phyloP scores from a whole-genome alignment of 2,888 invertebrate species.

The Drosophila buzzatii region DNA sequence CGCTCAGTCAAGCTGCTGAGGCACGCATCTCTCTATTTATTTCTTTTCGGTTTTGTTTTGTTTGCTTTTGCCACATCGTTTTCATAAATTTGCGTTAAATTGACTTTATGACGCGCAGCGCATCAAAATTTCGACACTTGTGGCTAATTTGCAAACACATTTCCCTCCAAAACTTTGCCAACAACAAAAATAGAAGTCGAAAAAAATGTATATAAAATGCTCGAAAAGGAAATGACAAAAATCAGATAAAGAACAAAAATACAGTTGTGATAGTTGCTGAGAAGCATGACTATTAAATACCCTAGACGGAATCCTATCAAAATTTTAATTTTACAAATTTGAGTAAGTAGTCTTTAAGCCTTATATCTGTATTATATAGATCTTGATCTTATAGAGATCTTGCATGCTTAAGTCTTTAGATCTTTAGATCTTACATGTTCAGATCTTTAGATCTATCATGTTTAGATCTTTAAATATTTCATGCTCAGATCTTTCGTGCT shows the following conservation, averaged over 20 bases:
- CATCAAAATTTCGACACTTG: slow-evolving; percentile 62
- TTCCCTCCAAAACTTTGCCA: slow-evolving; percentile 51
- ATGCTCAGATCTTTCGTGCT: too few species aligned
- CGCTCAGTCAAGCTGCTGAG: neutral
- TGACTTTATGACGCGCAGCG: slow-evolving; percentile 51
- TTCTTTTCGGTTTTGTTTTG: slow-evolving; percentile 1
- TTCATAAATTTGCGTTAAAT: slow-evolving; percentile 70
- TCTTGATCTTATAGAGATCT: too few species aligned
- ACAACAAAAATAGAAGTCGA: slow-evolving; percentile 26
- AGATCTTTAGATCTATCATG: neutral
- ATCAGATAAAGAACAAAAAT: slow-evolving; percentile 34
- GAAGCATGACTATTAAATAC: neutral
- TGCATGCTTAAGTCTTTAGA: too few species aligned
- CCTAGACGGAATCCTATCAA: neutral
- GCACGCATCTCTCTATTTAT: slow-evolving; percentile 20
- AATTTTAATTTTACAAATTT: too few species aligned
- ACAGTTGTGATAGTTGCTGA: neutral
- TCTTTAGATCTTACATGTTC: too few species aligned
- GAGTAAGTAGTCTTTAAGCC: too few species aligned
- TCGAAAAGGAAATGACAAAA: slow-evolving; percentile 68
- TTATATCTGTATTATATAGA: too few species aligned
- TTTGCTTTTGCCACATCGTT: slow-evolving; percentile 28
- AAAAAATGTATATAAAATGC: slow-evolving; percentile 21
- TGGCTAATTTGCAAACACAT: slow-evolving; percentile 74
- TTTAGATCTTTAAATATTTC: too few species aligned